Conservation (phyloP, 1,140 invertebrate genomes). For the Bombus superbus region DNA sequence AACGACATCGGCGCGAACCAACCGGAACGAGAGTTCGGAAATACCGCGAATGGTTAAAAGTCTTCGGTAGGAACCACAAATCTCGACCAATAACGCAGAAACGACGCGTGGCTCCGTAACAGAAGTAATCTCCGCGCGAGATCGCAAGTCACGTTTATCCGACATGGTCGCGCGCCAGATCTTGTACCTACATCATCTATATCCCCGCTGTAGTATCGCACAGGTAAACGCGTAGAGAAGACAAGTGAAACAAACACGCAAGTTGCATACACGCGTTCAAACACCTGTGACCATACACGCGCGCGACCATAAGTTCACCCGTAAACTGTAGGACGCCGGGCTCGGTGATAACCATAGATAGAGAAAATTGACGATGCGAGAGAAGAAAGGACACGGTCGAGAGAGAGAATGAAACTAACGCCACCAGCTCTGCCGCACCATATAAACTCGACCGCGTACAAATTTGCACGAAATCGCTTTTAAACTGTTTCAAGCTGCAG, state of each 20-base stretch:
- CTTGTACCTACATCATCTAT: background rate
- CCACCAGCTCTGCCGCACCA: slow-evolving; percentile 54
- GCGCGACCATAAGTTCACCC: slow-evolving; percentile 38
- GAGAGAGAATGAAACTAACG: slow-evolving; percentile 49
- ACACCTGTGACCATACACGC: background rate
- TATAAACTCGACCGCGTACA: slow-evolving; percentile 74
- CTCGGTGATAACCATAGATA: background rate
- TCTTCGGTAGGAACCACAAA: background rate
- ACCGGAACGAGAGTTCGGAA: no score
- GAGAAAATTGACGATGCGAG: slow-evolving; percentile 16
- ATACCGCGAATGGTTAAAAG: no score
- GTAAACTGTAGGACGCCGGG: slow-evolving; percentile 25
- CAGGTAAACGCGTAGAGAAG: background rate
- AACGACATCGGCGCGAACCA: no score
- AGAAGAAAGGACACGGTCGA: background rate
- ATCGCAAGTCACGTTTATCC: slow-evolving; percentile 3
- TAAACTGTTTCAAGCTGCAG: slow-evolving; percentile 62
- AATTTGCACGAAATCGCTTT: slow-evolving; percentile 69
- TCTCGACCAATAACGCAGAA: background rate
- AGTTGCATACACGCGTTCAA: background rate
- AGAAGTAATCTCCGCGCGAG: background rate
- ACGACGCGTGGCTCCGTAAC: background rate
- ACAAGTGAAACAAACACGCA: background rate
- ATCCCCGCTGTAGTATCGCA: background rate
- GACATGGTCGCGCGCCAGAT: slow-evolving; percentile 9